Conservation (phyloP, 2,797 vertebrate genomes). For the Columba guinea region DNA sequence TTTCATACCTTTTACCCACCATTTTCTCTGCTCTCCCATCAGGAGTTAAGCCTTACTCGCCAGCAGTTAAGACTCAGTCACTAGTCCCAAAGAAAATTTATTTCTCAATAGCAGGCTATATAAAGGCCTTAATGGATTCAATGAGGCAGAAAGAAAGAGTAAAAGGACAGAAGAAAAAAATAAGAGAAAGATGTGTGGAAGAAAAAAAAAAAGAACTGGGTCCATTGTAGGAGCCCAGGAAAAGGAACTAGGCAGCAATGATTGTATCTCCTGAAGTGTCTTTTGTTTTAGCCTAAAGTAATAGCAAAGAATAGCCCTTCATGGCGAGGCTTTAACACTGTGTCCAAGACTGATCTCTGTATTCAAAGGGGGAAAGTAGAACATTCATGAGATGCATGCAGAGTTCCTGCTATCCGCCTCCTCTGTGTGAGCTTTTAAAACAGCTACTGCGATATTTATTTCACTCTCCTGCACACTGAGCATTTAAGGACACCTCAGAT, state of each 20-base stretch:
- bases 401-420: constrained; percentile 77
- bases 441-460: constrained; percentile 30
- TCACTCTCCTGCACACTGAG: constrained; percentile 48
- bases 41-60: constrained; percentile 61
- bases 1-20: constrained; percentile 44
- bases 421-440: constrained; percentile 74
- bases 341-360: constrained; percentile 89
- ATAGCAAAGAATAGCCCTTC: constrained; percentile 87
- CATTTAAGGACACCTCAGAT: constrained; percentile 72
- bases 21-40: constrained; percentile 47
- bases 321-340: constrained; percentile 83
- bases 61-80: constrained; percentile 68
- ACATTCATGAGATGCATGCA: constrained; percentile 97
- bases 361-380: constrained; percentile 92
- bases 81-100: constrained; percentile 74
- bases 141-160: constrained; percentile 83
- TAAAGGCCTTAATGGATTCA: constrained; percentile 84
- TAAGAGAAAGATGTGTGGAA: constrained; percentile 77
- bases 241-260: constrained; percentile 83
- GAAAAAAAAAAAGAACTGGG: constrained; percentile 73
- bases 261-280: constrained; percentile 89
- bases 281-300: constrained; percentile 90
- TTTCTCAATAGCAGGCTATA: constrained; percentile 77
- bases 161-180: constrained; percentile 67
- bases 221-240: constrained; percentile 81